Base-by-base conservation (phyloP, 2,888 invertebrate species). In the Stomorhina lunata region DNA sequence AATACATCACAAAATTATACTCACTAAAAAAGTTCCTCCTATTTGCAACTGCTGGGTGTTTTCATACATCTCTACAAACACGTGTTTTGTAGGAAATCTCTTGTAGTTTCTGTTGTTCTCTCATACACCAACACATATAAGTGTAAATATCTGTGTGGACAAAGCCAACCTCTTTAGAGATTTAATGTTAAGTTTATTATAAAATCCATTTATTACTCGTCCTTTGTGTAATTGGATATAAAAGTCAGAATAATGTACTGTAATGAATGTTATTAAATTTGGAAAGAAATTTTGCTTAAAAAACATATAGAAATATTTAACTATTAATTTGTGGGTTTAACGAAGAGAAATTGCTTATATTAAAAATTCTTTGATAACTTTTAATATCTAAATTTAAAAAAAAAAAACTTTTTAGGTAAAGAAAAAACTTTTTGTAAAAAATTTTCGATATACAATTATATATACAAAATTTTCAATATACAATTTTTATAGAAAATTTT, bases 111-210 rank as follows among this genome's bases (percentile, higher is more conserved):
- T 32, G 9, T 45, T 63, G 25, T 32, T 34, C 15, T 7, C n/a
- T n/a, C n/a, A n/a, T n/a, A n/a, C n/a, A n/a, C n/a, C n/a, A 65
- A 15, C 7, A 45, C 22, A 9, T 25, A 15, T 40, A 7, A 48
- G 5, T 1, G 6, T 55, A 27, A 1, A 1, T 37, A 12, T 27
- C n/a, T 53, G 17, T 55, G 5, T 69, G 22, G 25, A n/a, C n/a
- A 32, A 32, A 37, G 59, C 15, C 61, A n/a, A 53, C 32, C 63
- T 75, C 78, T 69, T 59, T 66, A 45, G 69, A 71, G 78, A 78
- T 34, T 71, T 71, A 78, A 65, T 79, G 59, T 79, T 75, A 75
- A 82, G 50, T 82, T 59, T 75, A 79, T 79, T 79, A 82, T 71
- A 79, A 82, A 79, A 66, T 75, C 59, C 71, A 82, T 75, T 79